Evolutionary conservation across 1,140 invertebrate genomes (phyloP).

Genomic region (Caerostris extrusa): DNA sequence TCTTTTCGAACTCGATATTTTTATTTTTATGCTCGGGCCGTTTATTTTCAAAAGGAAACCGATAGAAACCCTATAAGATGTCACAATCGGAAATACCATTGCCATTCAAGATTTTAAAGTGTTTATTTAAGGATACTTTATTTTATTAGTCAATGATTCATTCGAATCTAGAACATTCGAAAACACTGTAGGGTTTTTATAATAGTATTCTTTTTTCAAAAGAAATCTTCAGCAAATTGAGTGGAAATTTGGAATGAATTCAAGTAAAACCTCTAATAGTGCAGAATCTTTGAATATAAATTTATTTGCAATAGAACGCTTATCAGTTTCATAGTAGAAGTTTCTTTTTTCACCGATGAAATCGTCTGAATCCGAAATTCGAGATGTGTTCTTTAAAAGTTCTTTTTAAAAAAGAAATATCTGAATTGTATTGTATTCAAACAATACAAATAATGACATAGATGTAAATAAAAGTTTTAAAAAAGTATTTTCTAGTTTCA

Average conservation of each 20-base stretch:
- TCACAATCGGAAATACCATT: not conserved
- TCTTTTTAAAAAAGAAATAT: too few species aligned
- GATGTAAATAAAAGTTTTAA: too few species aligned
- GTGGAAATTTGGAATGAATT: not conserved
- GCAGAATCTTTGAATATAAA: not conserved
- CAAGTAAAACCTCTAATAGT: not conserved
- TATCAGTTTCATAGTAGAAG: not conserved
- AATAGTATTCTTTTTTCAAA: not conserved
- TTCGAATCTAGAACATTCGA: not conserved
- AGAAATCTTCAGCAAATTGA: not conserved
- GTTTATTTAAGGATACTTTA: constrained; percentile 27
- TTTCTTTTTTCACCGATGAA: not conserved
- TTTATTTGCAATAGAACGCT: not conserved
- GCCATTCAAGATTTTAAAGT: constrained; percentile 44
- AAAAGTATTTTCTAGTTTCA: too few species aligned
- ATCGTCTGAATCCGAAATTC: too few species aligned
- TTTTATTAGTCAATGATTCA: constrained; percentile 34
- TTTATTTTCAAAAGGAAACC: not conserved
- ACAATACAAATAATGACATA: too few species aligned
- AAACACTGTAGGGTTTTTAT: constrained; percentile 9
- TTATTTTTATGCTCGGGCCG: not conserved
- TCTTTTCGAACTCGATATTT: not conserved
- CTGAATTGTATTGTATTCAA: too few species aligned
- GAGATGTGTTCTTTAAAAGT: too few species aligned
- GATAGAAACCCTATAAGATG: constrained; percentile 21